Percentiles rank a stretch among this genome's conserved stretches.
Conservation (phyloP, 2,888 invertebrate genomes). For the Agonopterix arenella region DNA sequence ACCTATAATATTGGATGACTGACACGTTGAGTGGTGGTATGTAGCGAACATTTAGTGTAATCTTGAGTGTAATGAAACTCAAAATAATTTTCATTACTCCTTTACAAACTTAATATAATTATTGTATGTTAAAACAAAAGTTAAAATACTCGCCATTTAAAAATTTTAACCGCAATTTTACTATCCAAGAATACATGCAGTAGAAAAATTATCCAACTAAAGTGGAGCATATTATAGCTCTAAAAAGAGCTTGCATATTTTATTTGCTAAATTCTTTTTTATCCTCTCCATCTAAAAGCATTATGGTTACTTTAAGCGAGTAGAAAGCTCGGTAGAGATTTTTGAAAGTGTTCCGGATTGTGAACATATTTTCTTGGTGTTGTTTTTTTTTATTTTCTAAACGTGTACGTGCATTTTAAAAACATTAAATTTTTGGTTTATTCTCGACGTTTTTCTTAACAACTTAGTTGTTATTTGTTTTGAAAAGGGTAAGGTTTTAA, state of each 20-base stretch:
- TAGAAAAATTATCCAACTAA: background rate
- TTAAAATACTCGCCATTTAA: background rate
- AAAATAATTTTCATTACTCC: too few species aligned
- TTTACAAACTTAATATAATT: too few species aligned
- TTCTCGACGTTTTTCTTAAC: too few species aligned
- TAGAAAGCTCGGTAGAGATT: conserved; percentile 7
- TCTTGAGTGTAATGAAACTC: too few species aligned
- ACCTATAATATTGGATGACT: too few species aligned
- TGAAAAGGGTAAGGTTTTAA: too few species aligned
- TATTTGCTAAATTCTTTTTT: conserved; percentile 5
- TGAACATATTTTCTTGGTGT: conserved; percentile 8
- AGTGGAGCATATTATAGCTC: background rate
- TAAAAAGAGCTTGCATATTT: conserved; percentile 2
- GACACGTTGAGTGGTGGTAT: too few species aligned
- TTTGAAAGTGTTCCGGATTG: conserved; percentile 6
- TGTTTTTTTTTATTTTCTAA: conserved; percentile 11
- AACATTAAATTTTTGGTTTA: too few species aligned
- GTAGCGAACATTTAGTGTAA: too few species aligned
- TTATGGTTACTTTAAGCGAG: conserved; percentile 6
- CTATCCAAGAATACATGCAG: too few species aligned
- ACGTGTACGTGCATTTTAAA: conserved; percentile 19
- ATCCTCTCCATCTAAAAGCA: conserved; percentile 5
- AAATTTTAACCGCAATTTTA: background rate
- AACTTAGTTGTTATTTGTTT: too few species aligned
- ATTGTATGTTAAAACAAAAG: background rate